phyloP scores from a whole-genome alignment of 2,888 invertebrate species.

The Eupithecia subumbrata region DNA sequence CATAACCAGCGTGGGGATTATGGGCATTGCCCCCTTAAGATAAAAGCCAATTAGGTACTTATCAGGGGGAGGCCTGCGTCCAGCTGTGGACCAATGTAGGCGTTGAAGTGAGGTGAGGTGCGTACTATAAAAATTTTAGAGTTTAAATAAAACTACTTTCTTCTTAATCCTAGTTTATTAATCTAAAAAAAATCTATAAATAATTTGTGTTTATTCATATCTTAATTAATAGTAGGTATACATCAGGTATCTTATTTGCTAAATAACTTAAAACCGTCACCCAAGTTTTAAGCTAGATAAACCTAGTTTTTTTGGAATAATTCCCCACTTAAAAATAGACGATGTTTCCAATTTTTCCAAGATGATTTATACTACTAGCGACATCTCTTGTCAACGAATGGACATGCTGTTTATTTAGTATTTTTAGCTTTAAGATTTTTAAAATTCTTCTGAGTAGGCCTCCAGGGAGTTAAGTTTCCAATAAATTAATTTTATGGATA shows the following conservation, averaged over 20 bases:
- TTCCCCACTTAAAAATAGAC: neutral
- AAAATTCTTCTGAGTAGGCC: too few relatives aligned
- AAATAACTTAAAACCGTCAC: constrained; percentile 11
- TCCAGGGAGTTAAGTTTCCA: too few relatives aligned
- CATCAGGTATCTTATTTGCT: constrained; percentile 9
- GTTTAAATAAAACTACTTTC: neutral
- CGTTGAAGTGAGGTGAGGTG: too few relatives aligned
- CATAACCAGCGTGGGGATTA: too few relatives aligned
- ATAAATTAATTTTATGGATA: too few relatives aligned
- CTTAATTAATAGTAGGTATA: constrained; percentile 8
- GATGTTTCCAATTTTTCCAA: neutral
- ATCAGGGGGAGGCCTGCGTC: too few relatives aligned
- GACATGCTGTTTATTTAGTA: too few relatives aligned
- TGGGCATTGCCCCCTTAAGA: too few relatives aligned
- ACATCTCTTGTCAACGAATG: neutral
- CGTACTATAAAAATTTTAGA: neutral
- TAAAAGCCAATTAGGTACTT: too few relatives aligned
- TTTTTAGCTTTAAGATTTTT: too few relatives aligned
- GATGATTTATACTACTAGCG: neutral
- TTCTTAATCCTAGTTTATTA: constrained; percentile 7
- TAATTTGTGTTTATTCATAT: constrained; percentile 5
- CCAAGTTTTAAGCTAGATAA: constrained; percentile 8
- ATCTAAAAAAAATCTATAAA: constrained; percentile 11
- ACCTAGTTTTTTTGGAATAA: neutral
- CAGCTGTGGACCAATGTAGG: too few relatives aligned